Evolutionary conservation across 2,888 invertebrate genomes (phyloP), one percentile per base, ranked within the genome.

Genomic region (Quadroppia sp.): DNA sequence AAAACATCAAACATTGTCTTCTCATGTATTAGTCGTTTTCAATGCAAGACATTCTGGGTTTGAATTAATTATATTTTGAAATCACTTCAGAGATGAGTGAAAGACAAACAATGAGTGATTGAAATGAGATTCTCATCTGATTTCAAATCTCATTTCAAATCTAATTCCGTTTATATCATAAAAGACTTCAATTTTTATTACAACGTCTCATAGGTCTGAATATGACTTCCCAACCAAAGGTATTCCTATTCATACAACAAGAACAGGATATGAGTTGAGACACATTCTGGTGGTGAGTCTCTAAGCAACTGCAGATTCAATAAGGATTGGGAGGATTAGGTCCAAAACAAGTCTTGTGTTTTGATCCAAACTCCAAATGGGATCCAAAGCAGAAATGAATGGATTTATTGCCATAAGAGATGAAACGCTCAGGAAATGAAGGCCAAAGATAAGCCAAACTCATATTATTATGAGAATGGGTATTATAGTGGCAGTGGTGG

Each of bases 401-500:
- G 61, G 53, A 61, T 61, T 61, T 61, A 61, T 36, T 1, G 53
- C 45, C 25, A 53, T 61, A 61, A 61, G 61, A 61, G 32, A 32
- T 61, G 61, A 61, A 61, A 61, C 36, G 61, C 32, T 61, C 61
- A 61, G 61, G 61, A 61, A 61, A 61, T 61, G 61, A 61, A 61
- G 32, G 61, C 32, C 28, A 61, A 61, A 61, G 61, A 61, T 61
- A 61, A 32, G 61, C 32, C 17, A 9, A 6, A 61, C 32, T 61
- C 61, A 61, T 61, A 53, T 53, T 53, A 61, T 61, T 61, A 61
- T 61, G 61, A 61, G 61, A 61, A 61, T n/a, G 32, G 2, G 30
- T 61, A 32, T 36, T 61, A 61, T 9, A 32, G 61, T 13, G 20
- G 50, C 50, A 50, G 20, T 50, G 50, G 50, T 20, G 17, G 50